Conservation (phyloP, 2,113 vertebrate genomes). For the Tetrax tetrax region DNA sequence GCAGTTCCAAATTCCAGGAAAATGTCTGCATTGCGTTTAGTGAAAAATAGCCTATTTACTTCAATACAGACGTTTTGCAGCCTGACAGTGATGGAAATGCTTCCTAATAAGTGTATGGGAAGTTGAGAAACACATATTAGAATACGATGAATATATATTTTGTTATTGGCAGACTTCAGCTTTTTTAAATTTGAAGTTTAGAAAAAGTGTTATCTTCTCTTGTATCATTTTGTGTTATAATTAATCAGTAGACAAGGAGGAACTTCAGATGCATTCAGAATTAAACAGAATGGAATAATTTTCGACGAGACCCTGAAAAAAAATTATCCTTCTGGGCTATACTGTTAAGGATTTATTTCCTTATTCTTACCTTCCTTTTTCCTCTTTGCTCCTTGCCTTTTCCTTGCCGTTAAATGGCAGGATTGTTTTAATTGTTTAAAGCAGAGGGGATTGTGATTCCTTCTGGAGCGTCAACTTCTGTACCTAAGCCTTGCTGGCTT, state of each 20-base stretch:
- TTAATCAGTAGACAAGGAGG: background rate
- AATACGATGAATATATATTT: background rate
- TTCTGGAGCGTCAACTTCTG: background rate
- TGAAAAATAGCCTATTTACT: conserved; percentile 78
- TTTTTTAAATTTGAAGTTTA: background rate
- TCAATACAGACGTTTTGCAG: conserved; percentile 74
- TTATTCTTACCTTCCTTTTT: background rate
- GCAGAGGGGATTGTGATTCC: background rate
- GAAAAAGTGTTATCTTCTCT: background rate
- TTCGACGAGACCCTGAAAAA: background rate
- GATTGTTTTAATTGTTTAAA: conserved; percentile 7
- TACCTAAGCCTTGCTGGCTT: conserved; percentile 1
- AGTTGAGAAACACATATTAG: background rate
- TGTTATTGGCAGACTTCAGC: background rate
- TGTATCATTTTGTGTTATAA: background rate
- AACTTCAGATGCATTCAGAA: background rate
- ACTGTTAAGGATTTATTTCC: background rate
- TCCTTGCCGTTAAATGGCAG: background rate
- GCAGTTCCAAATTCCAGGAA: conserved; percentile 78
- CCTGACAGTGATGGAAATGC: conserved; percentile 69
- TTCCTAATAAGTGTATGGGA: conserved; percentile 26
- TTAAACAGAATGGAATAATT: background rate
- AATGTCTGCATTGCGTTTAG: conserved; percentile 71
- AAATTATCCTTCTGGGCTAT: background rate
- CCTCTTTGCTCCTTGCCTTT: background rate